Conservation (phyloP, 2,888 invertebrate genomes). For the Hipparchia semele region DNA sequence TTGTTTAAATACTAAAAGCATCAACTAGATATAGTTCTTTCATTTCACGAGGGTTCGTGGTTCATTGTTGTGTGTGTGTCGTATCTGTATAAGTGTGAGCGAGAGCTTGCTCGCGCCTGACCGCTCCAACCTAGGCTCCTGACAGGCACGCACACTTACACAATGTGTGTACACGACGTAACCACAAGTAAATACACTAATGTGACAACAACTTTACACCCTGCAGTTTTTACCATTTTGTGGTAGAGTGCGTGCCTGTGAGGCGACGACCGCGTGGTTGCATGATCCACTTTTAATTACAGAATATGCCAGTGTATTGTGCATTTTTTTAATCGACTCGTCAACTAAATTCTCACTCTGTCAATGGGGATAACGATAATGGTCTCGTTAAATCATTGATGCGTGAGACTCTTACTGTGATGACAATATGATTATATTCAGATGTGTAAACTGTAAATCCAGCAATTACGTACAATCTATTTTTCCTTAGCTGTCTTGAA, state of each 20-base stretch:
- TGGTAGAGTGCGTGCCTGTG: slow-evolving; percentile 23
- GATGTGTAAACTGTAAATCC: background rate
- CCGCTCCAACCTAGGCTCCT: no score
- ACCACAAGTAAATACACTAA: background rate
- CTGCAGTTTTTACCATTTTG: background rate
- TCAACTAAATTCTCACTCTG: slow-evolving; percentile 13
- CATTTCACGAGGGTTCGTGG: no score
- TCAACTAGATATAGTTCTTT: no score
- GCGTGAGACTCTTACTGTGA: slow-evolving; percentile 5
- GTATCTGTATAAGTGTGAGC: no score
- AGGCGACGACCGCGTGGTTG: slow-evolving; percentile 26
- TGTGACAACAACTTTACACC: slow-evolving; percentile 18
- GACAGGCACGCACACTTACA: no score
- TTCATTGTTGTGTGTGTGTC: no score
- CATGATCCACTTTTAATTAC: slow-evolving; percentile 33
- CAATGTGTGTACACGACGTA: no score
- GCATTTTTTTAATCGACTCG: slow-evolving; percentile 16
- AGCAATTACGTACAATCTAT: background rate
- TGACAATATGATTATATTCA: slow-evolving; percentile 4
- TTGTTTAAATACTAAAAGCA: no score
- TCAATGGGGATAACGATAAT: slow-evolving; percentile 12
- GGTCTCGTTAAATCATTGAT: slow-evolving; percentile 5
- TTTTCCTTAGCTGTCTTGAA: no score
- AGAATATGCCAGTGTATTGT: slow-evolving; percentile 22
- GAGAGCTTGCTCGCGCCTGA: no score